phyloP scores from a whole-genome alignment of 2,113 vertebrate genomes.

The Herpailurus yagouaroundi region DNA sequence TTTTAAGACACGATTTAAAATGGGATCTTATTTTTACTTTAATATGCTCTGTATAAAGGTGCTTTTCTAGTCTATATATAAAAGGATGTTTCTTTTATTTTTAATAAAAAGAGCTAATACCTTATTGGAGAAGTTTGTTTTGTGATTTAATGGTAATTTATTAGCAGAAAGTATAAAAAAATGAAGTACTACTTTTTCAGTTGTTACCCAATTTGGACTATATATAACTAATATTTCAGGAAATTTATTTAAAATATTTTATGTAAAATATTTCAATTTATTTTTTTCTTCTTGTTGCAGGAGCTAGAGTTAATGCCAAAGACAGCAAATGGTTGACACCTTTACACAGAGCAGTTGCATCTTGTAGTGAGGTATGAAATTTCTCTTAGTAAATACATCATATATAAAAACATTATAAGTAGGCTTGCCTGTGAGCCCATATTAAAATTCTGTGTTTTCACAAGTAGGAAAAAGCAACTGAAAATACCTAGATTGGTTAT shows the following conservation, averaged over 20 bases:
- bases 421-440: neutral
- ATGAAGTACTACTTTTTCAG: conserved; percentile 27
- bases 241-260: conserved; percentile 69
- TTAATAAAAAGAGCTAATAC: conserved; percentile 49
- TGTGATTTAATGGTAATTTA: conserved; percentile 59
- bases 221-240: conserved; percentile 42
- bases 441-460: conserved; percentile 39
- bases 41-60: conserved; percentile 80
- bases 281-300: conserved; percentile 87
- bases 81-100: conserved; percentile 54
- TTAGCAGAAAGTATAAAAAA: conserved; percentile 55
- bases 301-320: conserved; percentile 99
- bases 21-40: conserved; percentile 40
- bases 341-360: conserved; percentile 98
- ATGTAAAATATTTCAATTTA: conserved; percentile 65
- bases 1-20: conserved; percentile 45
- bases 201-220: conserved; percentile 61
- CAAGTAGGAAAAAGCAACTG: neutral
- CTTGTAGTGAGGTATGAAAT: conserved; percentile 96
- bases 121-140: conserved; percentile 53
- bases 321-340: conserved; percentile 99
- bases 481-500: conserved; percentile 23
- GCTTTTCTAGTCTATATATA: conserved; percentile 55
- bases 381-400: conserved; percentile 63
- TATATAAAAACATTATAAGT: conserved; percentile 35